Percentiles rank a stretch among this genome's conserved stretches.
Evolutionary conservation across 2,797 vertebrate species (phyloP).

Genomic region (Nyctibius grandis): DNA sequence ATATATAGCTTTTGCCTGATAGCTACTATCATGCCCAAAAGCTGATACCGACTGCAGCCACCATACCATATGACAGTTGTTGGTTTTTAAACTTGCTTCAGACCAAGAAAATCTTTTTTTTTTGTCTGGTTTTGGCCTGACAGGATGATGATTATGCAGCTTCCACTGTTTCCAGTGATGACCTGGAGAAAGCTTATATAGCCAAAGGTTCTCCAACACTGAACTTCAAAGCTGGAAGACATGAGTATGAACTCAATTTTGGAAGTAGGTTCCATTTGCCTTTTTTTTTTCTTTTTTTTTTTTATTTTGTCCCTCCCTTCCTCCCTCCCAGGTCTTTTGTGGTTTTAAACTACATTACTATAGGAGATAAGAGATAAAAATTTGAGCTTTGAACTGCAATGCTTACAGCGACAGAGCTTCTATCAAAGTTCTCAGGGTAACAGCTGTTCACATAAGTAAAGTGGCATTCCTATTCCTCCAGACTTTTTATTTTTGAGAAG

Average conservation of each 20-base stretch:
- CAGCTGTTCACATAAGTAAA: not conserved
- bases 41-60: not conserved
- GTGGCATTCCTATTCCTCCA: not conserved
- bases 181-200: conserved; percentile 85
- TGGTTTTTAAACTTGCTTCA: not conserved
- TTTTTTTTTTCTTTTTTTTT: not conserved
- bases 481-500: not conserved
- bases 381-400: not conserved
- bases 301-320: not conserved
- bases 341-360: not conserved
- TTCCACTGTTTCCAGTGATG: conserved; percentile 75
- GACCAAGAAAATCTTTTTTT: not conserved
- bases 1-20: not conserved
- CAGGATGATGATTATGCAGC: conserved; percentile 69
- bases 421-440: not conserved
- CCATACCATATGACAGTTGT: not conserved
- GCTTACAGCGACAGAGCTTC: not conserved
- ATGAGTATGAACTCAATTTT: conserved; percentile 82
- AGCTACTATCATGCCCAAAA: not conserved
- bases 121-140: not conserved
- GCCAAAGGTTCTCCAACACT: conserved; percentile 67
- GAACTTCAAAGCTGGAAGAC: conserved; percentile 75
- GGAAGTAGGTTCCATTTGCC: conserved; percentile 59
- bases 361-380: not conserved
- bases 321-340: not conserved